A percentile compares a stretch with the other conserved stretches of the same genome.
These are phyloP conservation scores for Pectinophora gossypiella DNA, from an alignment of 1,140 invertebrate species.

Conservation along the genomic window DNA sequence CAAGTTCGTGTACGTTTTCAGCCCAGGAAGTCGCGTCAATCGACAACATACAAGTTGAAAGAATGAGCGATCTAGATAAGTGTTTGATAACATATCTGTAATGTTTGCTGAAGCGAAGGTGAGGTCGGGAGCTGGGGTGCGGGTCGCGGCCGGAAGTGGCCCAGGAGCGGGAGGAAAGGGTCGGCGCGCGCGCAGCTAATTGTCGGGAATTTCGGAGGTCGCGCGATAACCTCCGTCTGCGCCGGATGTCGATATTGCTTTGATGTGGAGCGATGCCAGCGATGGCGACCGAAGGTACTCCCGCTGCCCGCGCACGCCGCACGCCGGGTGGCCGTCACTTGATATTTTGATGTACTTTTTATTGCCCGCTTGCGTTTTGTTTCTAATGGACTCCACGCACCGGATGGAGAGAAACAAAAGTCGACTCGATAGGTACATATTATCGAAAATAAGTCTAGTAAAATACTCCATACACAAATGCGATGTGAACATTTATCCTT, in stretches of 20 bases:
- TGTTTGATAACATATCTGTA: too few relatives aligned
- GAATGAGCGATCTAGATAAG: too few relatives aligned
- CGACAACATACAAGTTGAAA: too few relatives aligned
- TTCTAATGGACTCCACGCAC: neutral
- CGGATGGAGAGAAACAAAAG: neutral
- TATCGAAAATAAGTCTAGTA: too few relatives aligned
- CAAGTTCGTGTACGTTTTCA: too few relatives aligned
- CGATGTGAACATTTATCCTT: too few relatives aligned
- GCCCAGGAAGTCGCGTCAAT: too few relatives aligned
- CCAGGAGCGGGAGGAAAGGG: constrained; percentile 38
- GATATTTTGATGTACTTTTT: constrained; percentile 4
- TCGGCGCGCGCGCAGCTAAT: constrained; percentile 42
- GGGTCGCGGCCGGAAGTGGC: constrained; percentile 37
- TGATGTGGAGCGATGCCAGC: constrained; percentile 40
- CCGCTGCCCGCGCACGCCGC: neutral
- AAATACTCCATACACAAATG: too few relatives aligned
- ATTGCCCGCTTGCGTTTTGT: neutral
- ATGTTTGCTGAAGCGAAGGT: neutral
- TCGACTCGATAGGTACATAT: neutral
- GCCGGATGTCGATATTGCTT: constrained; percentile 66
- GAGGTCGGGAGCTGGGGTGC: neutral
- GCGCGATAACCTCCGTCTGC: constrained; percentile 58
- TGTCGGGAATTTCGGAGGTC: constrained; percentile 65
- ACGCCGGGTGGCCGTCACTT: neutral
- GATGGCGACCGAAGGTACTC: constrained; percentile 30